Base-by-base conservation (phyloP, 2,113 vertebrate genomes). In the Meriones unguiculatus region DNA sequence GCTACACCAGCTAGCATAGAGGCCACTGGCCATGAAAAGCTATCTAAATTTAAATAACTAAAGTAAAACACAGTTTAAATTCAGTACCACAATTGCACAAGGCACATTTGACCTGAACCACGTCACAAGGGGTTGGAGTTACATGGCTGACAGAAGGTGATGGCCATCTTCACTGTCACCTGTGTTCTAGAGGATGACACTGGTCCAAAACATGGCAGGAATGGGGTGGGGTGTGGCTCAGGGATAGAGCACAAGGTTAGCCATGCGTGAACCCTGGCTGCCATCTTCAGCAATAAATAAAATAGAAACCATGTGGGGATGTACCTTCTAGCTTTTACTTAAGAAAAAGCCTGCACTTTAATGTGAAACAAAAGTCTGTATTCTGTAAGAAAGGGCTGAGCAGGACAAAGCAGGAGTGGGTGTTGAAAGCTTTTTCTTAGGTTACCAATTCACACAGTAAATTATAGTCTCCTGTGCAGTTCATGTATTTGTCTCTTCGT, bases 31-130 rank as follows among this genome's bases (percentile, higher is more conserved):
- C 18, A 70, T 7, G 28, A 6, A 73, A 81, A 7, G 0, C 15
- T 67, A 62, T 38, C 80, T 78, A 59, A 90, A 28, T 67, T 77
- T 41, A 91, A 89, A 67, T 88, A 57, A 87, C 57, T 65, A 73
- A 62, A 91, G 32, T 87, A 52, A 84, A 73, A 25, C 57, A 80
- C 52, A 76, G 75, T 78, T n/a, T 32, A 28, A 87, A 90, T 72
- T 93, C 32, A 50, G 7, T 72, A 81, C 24, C 65, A 93, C 6
- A 9, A 52, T 78, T 57, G 52, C 76, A 80, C 28, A 9, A 54
- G 87, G 32, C 57, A 76, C 24, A 28, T 91, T 81, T 86, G 13
- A 2, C 15, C 17, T 35, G 10, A 11, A 2, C 59, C n/a, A 0
- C 10, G 18, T 30, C 65, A 57, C 38, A 3, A 24, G 25, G 50